Conservation (phyloP, 2,113 vertebrate species). For the Oryzias celebensis region DNA sequence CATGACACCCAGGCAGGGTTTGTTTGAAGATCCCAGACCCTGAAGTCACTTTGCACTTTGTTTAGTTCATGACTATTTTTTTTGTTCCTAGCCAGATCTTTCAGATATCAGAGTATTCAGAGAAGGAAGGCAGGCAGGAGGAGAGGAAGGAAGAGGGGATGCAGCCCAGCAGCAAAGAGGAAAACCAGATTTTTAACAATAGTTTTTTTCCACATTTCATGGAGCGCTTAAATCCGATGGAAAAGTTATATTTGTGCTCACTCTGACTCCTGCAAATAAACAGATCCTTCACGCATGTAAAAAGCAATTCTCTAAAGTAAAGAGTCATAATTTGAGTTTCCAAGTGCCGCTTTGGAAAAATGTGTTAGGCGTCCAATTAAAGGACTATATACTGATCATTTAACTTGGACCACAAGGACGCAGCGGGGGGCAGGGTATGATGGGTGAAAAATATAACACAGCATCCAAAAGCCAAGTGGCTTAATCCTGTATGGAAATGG, state of each 20-base stretch:
- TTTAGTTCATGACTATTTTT: slow-evolving; percentile 75
- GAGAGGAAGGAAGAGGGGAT: slow-evolving; percentile 9
- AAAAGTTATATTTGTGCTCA: background rate
- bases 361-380: too few relatives aligned
- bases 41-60: slow-evolving; percentile 89
- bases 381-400: slow-evolving; percentile 46
- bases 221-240: background rate
- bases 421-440: slow-evolving; percentile 15
- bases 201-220: background rate
- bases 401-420: slow-evolving; percentile 61
- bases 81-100: slow-evolving; percentile 84
- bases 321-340: too few relatives aligned
- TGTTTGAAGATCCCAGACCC: slow-evolving; percentile 99
- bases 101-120: slow-evolving; percentile 93
- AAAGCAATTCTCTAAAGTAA: too few relatives aligned
- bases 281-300: too few relatives aligned
- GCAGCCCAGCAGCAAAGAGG: slow-evolving; percentile 22
- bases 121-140: slow-evolving; percentile 48
- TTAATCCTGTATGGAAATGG: slow-evolving; percentile 87
- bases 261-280: background rate
- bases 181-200: slow-evolving; percentile 16
- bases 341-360: too few relatives aligned
- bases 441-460: slow-evolving; percentile 63
- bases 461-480: slow-evolving; percentile 76
- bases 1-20: slow-evolving; percentile 93